These are phyloP conservation scores for Cichlasoma orientale DNA, from an alignment of 2,797 vertebrate species.

Conservation along the genomic window DNA sequence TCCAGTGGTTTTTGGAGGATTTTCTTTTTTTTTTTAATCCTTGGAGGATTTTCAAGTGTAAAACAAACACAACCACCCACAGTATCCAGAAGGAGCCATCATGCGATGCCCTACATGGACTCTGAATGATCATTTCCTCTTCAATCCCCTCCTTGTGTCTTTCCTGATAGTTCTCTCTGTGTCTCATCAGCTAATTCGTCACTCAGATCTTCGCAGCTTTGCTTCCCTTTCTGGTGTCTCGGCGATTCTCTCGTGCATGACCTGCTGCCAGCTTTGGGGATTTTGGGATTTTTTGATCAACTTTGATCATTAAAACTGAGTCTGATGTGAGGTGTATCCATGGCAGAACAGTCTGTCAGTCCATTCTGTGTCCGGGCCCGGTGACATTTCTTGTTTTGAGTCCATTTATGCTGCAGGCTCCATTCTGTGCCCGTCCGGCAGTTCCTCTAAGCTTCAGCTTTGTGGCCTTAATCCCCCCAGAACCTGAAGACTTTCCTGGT, in stretches of 20 bases:
- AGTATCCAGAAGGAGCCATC: not conserved
- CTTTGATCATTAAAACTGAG: not conserved
- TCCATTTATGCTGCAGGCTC: not conserved
- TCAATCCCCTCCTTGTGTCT: not conserved
- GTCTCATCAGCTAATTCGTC: too few relatives aligned
- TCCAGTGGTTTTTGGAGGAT: not conserved
- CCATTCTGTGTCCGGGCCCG: not conserved
- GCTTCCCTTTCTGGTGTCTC: too few relatives aligned
- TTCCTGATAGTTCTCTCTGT: not conserved
- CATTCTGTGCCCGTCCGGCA: not conserved
- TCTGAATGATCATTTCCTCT: not conserved
- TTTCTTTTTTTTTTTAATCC: too few relatives aligned
- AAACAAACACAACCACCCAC: not conserved
- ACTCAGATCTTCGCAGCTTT: too few relatives aligned
- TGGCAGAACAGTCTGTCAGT: rapidly evolving
- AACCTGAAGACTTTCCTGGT: too few relatives aligned
- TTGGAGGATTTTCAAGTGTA: not conserved
- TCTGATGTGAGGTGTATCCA: rapidly evolving
- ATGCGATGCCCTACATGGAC: not conserved
- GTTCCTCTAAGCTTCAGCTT: too few relatives aligned
- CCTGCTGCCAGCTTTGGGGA: not conserved
- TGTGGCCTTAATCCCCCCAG: too few relatives aligned
- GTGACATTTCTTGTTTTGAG: not conserved
- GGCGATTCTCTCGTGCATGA: not conserved
- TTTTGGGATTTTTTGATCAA: not conserved